phyloP scores from a whole-genome alignment of 2,888 invertebrate species.

The Agrenia bidenticulata region DNA sequence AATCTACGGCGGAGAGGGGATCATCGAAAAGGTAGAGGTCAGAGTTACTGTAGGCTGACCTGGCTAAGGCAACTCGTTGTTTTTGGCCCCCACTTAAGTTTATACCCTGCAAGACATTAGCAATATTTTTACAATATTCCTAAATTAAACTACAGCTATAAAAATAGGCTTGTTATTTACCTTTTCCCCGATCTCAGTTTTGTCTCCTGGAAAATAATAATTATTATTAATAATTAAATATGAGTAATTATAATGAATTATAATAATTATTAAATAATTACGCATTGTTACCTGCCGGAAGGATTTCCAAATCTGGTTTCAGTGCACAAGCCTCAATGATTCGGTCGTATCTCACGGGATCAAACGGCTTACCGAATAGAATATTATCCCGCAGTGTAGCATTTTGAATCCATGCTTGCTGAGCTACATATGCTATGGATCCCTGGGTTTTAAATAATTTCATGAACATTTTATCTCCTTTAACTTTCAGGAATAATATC shows the following conservation, averaged over 20 bases:
- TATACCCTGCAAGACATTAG: slow-evolving; percentile 62
- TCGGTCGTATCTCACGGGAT: slow-evolving; percentile 71
- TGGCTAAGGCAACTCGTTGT: slow-evolving; percentile 78
- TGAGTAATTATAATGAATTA: too few relatives aligned
- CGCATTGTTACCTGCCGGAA: too few relatives aligned
- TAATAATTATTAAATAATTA: too few relatives aligned
- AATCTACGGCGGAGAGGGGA: slow-evolving; percentile 71
- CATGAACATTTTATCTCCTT: neutral
- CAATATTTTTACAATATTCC: neutral
- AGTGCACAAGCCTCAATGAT: slow-evolving; percentile 90
- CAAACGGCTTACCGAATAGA: slow-evolving; percentile 77
- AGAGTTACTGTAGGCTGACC: slow-evolving; percentile 58
- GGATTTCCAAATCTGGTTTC: slow-evolving; percentile 84
- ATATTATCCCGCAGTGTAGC: slow-evolving; percentile 90
- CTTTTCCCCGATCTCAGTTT: slow-evolving; percentile 98
- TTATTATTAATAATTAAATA: too few relatives aligned
- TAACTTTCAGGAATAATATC: slow-evolving; percentile 55
- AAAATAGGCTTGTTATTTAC: slow-evolving; percentile 54
- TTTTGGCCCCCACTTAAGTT: slow-evolving; percentile 90
- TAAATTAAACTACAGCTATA: neutral
- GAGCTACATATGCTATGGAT: slow-evolving; percentile 80
- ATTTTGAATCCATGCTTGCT: slow-evolving; percentile 98
- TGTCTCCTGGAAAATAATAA: too few relatives aligned
- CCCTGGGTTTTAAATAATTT: slow-evolving; percentile 55
- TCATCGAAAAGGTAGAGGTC: slow-evolving; percentile 63